Conservation (phyloP, 2,888 invertebrate species). For the Caenorhabditis sp. region DNA sequence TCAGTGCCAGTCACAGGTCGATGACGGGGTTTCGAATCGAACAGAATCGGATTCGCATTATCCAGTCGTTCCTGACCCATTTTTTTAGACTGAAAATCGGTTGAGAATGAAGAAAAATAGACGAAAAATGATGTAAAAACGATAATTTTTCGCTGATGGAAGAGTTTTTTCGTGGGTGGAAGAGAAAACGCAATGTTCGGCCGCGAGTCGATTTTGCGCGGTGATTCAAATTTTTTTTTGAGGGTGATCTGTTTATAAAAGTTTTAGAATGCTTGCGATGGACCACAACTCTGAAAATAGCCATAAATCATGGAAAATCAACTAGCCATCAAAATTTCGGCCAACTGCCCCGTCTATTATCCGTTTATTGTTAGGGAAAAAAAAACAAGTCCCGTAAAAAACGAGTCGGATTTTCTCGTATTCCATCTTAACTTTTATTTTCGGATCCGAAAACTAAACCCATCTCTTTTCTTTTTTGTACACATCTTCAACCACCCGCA, state of each 20-base stretch:
- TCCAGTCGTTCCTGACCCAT: constrained; percentile 69
- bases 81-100: constrained; percentile 22
- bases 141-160: not conserved
- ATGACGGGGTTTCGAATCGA: constrained; percentile 63
- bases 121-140: constrained; percentile 42
- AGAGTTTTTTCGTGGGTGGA: constrained; percentile 2
- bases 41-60: constrained; percentile 72
- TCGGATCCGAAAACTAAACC: not conserved
- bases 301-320: too few relatives aligned
- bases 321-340: too few relatives aligned
- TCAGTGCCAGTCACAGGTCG: constrained; percentile 62
- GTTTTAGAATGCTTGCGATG: too few relatives aligned
- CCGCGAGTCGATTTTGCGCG: not conserved
- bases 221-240: too few relatives aligned
- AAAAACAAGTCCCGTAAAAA: not conserved
- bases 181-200: constrained; percentile 17
- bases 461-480: not conserved
- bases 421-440: too few relatives aligned
- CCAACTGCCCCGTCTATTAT: not conserved
- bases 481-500: not conserved
- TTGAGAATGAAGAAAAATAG: constrained; percentile 15
- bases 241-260: too few relatives aligned
- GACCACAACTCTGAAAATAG: too few relatives aligned
- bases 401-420: not conserved
- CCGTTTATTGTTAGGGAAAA: not conserved